These are phyloP conservation scores for Climacteris rufus DNA, from an alignment of 2,113 vertebrate species.

Conservation along the genomic window DNA sequence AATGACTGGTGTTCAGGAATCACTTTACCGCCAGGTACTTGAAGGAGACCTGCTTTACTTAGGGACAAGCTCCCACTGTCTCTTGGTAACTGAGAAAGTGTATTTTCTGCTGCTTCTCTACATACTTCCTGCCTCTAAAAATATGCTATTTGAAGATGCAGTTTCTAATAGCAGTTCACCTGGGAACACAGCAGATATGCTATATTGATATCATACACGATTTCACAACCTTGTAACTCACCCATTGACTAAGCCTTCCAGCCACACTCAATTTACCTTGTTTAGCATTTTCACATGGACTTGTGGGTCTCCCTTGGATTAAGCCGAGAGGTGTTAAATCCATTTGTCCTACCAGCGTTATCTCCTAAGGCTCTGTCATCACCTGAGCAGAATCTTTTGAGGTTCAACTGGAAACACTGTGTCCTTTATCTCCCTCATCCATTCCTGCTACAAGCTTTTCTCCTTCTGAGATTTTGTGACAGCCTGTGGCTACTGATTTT, in stretches of 20 bases:
- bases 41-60: background rate
- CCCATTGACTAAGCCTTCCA: background rate
- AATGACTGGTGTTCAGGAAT: background rate
- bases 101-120: background rate
- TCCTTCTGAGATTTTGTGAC: background rate
- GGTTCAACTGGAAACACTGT: background rate
- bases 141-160: background rate
- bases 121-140: constrained; percentile 7
- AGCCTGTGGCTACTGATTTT: background rate
- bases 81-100: constrained; percentile 29
- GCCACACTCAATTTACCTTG: background rate
- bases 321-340: background rate
- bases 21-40: background rate
- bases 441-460: background rate
- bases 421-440: background rate
- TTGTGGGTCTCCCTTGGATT: background rate
- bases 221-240: background rate
- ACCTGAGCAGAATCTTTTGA: background rate
- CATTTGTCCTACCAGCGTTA: background rate
- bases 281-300: background rate
- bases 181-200: background rate
- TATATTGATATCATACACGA: background rate
- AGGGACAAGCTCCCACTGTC: background rate
- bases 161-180: background rate
- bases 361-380: background rate